Percentiles rank a stretch among this genome's conserved stretches.
These are phyloP conservation scores for Himalopsyche kuldschensis DNA, from an alignment of 2,888 invertebrate species.

Conservation along the genomic window DNA sequence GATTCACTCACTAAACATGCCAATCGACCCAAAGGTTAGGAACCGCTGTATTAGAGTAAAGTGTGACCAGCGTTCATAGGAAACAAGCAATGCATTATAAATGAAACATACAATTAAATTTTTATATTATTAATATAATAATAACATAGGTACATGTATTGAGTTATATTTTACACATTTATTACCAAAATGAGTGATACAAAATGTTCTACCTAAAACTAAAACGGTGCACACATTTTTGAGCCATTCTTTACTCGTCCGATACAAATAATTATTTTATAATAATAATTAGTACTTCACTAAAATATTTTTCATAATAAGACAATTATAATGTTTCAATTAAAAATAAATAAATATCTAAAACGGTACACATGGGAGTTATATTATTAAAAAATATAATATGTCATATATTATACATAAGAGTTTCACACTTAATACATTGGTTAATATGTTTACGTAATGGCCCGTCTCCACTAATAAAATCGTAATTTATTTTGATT, in stretches of 20 bases:
- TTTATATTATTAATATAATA: conserved; percentile 35
- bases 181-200: conserved; percentile 38
- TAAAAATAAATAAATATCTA: not conserved
- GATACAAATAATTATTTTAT: conserved; percentile 25
- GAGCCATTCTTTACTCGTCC: conserved; percentile 32
- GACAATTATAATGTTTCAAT: not conserved
- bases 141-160: conserved; percentile 39
- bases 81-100: not conserved
- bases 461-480: not conserved
- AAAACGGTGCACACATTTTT: conserved; percentile 38
- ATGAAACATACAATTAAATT: not conserved
- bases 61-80: too few species aligned
- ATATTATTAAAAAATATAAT: not conserved
- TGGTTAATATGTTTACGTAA: not conserved
- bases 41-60: too few species aligned
- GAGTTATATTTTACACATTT: conserved; percentile 30
- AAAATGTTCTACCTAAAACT: conserved; percentile 37
- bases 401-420: not conserved
- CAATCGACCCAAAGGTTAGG: too few species aligned
- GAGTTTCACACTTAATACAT: not conserved
- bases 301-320: not conserved
- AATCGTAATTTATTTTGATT: not conserved
- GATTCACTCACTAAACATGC: too few species aligned
- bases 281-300: conserved; percentile 7
- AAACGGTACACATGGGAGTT: not conserved